phyloP scores from a whole-genome alignment of 1,140 invertebrate genomes.

The Plectrocnemia conspersa region DNA sequence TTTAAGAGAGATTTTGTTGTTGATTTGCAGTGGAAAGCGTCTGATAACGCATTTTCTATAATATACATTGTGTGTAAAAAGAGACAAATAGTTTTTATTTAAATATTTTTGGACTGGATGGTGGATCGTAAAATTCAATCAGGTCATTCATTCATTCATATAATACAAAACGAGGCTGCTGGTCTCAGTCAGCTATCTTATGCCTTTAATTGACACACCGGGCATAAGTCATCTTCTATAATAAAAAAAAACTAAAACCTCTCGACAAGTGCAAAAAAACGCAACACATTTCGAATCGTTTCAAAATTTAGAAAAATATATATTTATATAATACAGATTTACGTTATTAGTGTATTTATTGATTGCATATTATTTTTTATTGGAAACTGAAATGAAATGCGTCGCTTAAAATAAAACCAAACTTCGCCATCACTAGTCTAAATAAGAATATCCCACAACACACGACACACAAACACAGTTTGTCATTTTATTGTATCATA shows the following conservation, averaged over 20 bases:
- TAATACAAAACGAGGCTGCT: conserved; percentile 24
- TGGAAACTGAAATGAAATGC: conserved; percentile 31
- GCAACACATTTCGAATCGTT: conserved; percentile 29
- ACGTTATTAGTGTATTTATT: not conserved
- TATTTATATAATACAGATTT: conserved; percentile 12
- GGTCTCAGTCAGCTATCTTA: conserved; percentile 29
- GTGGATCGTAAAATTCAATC: conserved; percentile 10
- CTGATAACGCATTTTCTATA: too few relatives aligned
- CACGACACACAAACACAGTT: conserved; percentile 37
- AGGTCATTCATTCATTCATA: conserved; percentile 30
- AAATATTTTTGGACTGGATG: conserved; percentile 6
- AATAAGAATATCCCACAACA: conserved; percentile 33
- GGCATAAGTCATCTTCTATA: conserved; percentile 28
- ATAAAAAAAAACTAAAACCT: too few relatives aligned
- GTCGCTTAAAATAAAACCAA: conserved; percentile 28
- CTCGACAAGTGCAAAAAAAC: conserved; percentile 24
- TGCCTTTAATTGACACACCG: conserved; percentile 22
- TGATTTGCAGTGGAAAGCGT: too few relatives aligned
- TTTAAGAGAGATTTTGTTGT: too few relatives aligned
- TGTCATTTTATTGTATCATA: conserved; percentile 33
- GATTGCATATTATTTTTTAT: not conserved
- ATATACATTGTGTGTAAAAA: too few relatives aligned
- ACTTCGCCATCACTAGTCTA: conserved; percentile 28
- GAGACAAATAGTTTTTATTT: conserved; percentile 11
- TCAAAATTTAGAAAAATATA: conserved; percentile 14